A percentile compares a stretch with the other conserved stretches of the same genome.
Conservation (phyloP, 2,113 vertebrate genomes). For the Pantherophis guttatus region DNA sequence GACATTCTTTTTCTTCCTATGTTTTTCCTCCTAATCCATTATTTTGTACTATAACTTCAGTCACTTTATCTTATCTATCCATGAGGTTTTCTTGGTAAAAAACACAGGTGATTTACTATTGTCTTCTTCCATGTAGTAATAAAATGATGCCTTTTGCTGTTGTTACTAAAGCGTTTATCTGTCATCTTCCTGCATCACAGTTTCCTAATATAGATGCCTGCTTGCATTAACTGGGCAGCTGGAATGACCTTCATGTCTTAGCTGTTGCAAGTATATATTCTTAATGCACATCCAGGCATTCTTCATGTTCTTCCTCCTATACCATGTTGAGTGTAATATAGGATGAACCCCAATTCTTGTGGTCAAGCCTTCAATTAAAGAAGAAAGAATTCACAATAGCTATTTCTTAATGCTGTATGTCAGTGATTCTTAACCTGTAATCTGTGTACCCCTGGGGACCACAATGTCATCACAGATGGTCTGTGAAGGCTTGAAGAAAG, state of each 20-base stretch:
- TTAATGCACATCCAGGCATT: not conserved
- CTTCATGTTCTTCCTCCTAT: not conserved
- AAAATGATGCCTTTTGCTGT: not conserved
- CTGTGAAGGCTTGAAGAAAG: not conserved
- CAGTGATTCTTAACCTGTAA: not conserved
- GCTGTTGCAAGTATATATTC: not conserved
- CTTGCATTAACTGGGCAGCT: not conserved
- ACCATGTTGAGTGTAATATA: not conserved
- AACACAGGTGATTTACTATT: not conserved
- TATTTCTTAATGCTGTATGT: not conserved
- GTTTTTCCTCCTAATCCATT: not conserved
- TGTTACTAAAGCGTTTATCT: not conserved
- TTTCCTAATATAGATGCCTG: not conserved
- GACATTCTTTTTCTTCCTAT: not conserved
- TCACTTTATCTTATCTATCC: not conserved
- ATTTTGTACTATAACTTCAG: not conserved
- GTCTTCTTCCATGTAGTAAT: not conserved
- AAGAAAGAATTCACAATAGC: not conserved
- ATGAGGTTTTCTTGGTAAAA: not conserved
- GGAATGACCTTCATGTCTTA: not conserved
- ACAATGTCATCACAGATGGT: not conserved
- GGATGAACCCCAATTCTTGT: not conserved
- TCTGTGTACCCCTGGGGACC: not conserved
- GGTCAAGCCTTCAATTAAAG: not conserved
- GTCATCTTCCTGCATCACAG: not conserved